Conservation (phyloP, 2,797 vertebrate species). For the Heliangelus exortis region DNA sequence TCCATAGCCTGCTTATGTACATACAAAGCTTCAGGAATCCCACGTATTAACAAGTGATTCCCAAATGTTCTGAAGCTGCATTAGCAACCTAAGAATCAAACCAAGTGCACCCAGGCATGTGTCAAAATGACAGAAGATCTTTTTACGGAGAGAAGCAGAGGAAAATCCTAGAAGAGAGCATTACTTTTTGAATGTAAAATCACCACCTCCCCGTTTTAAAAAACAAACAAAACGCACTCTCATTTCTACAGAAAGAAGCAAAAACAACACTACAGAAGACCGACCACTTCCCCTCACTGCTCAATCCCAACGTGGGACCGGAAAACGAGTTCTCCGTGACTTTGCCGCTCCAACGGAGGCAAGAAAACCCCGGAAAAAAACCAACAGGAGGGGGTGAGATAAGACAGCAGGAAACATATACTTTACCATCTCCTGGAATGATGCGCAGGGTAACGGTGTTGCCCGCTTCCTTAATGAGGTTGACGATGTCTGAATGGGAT, state of each 20-base stretch:
- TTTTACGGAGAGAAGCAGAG: background rate
- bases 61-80: background rate
- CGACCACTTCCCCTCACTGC: background rate
- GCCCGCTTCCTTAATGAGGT: slow-evolving; percentile 99
- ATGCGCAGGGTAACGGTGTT: slow-evolving; percentile 99
- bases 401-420: slow-evolving; percentile 64
- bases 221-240: background rate
- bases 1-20: background rate
- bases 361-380: background rate
- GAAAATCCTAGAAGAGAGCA: background rate
- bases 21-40: slow-evolving; percentile 17
- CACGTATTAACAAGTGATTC: background rate
- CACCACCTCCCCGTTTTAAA: background rate
- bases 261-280: background rate
- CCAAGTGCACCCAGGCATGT: fast-evolving
- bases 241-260: background rate
- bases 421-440: slow-evolving; percentile 98
- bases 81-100: background rate
- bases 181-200: background rate
- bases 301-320: background rate
- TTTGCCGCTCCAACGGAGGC: background rate
- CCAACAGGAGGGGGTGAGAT: background rate
- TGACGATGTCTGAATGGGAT: slow-evolving; percentile 99
- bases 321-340: background rate
- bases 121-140: background rate